Percentiles rank a stretch among this genome's conserved stretches.
Conservation (phyloP, 2,888 invertebrate genomes). For the Pristionchus entomophagus region DNA sequence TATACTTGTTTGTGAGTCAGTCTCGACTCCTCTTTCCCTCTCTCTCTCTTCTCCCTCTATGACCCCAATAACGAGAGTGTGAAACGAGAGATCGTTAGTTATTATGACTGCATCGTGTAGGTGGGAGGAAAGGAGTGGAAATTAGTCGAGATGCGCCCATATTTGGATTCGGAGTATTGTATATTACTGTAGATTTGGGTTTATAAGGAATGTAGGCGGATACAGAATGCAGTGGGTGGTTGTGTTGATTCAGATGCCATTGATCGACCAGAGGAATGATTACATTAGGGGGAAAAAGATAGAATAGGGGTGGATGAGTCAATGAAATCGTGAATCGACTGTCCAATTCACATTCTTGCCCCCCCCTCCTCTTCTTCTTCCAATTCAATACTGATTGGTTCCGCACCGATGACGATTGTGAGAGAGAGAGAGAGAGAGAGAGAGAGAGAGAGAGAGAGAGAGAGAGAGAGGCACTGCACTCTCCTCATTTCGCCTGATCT, state of each 20-base stretch:
- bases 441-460: neutral
- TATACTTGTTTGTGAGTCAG: slow-evolving; percentile 7
- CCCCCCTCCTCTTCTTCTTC: neutral
- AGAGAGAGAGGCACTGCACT: neutral
- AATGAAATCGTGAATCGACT: neutral
- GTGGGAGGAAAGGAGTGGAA: neutral
- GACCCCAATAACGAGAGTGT: slow-evolving; percentile 28
- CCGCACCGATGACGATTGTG: neutral
- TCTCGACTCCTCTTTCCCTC: neutral
- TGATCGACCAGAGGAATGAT: neutral
- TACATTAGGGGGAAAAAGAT: neutral
- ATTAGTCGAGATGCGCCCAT: neutral
- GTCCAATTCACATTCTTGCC: neutral
- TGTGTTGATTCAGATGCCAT: neutral
- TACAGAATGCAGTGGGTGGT: neutral
- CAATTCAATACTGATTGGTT: slow-evolving; percentile 20
- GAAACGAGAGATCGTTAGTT: slow-evolving; percentile 36
- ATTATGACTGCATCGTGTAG: slow-evolving; percentile 1
- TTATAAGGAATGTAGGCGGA: neutral
- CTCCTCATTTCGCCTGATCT: neutral
- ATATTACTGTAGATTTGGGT: too few species aligned
- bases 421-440: neutral
- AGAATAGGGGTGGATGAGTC: neutral
- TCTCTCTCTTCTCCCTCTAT: neutral
- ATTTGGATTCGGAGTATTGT: too few species aligned